Evolutionary conservation across 2,888 invertebrate genomes (phyloP).

Genomic region (Coleophora deauratella): DNA sequence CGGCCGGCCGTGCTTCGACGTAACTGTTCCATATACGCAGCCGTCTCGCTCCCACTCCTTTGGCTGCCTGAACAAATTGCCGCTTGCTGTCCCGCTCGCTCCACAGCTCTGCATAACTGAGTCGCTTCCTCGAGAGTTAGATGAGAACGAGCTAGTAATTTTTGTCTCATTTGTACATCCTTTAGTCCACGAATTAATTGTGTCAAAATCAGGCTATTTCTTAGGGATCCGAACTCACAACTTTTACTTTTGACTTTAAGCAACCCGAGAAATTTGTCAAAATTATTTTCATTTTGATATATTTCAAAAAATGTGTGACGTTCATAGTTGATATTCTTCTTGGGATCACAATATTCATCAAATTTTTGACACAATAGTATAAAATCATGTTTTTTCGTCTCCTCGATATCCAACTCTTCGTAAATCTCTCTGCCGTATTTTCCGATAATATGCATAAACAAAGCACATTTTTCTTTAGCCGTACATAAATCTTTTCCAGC

Average conservation of each 20-base stretch:
- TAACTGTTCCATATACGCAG: neutral
- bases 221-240: conserved; percentile 15
- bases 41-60: neutral
- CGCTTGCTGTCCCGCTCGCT: conserved; percentile 6
- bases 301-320: conserved; percentile 15
- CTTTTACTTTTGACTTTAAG: conserved; percentile 12
- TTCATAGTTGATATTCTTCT: conserved; percentile 12
- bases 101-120: conserved; percentile 9
- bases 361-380: conserved; percentile 6
- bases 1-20: too few relatives aligned
- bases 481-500: too few relatives aligned
- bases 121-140: conserved; percentile 8
- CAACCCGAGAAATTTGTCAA: conserved; percentile 10
- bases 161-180: conserved; percentile 8
- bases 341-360: conserved; percentile 5
- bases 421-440: conserved; percentile 11
- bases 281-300: conserved; percentile 9
- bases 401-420: conserved; percentile 10
- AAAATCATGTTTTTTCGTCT: conserved; percentile 1
- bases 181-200: conserved; percentile 16
- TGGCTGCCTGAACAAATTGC: neutral
- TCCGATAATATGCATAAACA: conserved; percentile 18
- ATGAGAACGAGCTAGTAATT: conserved; percentile 2
- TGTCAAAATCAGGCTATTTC: conserved; percentile 15
- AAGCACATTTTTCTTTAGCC: conserved; percentile 13